phyloP scores from a whole-genome alignment of 2,888 invertebrate genomes.

The Deilephila porcellus region DNA sequence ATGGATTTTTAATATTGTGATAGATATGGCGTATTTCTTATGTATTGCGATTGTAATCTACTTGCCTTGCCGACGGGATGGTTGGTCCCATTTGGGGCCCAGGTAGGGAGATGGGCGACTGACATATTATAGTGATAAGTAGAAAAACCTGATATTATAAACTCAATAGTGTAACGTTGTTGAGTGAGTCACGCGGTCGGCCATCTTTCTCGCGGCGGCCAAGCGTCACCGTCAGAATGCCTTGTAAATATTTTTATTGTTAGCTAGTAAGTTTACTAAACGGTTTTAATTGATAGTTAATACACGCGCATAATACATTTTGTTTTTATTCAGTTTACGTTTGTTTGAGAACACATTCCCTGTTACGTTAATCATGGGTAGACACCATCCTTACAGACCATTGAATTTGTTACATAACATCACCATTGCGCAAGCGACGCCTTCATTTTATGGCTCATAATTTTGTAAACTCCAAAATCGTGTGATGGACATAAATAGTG shows the following conservation, averaged over 20 bases:
- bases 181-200: not conserved
- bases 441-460: not conserved
- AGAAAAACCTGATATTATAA: not conserved
- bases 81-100: not conserved
- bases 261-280: constrained; percentile 25
- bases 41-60: constrained; percentile 12
- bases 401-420: not conserved
- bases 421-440: not conserved
- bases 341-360: constrained; percentile 25
- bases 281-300: constrained; percentile 15
- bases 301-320: constrained; percentile 24
- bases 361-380: constrained; percentile 18
- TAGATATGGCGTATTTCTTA: constrained; percentile 18
- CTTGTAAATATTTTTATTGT: constrained; percentile 26
- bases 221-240: constrained; percentile 14
- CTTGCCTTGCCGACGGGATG: constrained; percentile 20
- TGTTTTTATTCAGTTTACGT: constrained; percentile 26
- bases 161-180: not conserved
- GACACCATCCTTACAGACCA: not conserved
- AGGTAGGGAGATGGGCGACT: constrained; percentile 8
- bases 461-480: not conserved
- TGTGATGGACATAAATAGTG: not conserved
- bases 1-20: constrained; percentile 19
- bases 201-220: constrained; percentile 17
- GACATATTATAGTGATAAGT: not conserved